Evolutionary conservation across 2,888 invertebrate species (phyloP), one percentile per base, ranked within the genome.

Genomic region (Taphrorychus bicolor): DNA sequence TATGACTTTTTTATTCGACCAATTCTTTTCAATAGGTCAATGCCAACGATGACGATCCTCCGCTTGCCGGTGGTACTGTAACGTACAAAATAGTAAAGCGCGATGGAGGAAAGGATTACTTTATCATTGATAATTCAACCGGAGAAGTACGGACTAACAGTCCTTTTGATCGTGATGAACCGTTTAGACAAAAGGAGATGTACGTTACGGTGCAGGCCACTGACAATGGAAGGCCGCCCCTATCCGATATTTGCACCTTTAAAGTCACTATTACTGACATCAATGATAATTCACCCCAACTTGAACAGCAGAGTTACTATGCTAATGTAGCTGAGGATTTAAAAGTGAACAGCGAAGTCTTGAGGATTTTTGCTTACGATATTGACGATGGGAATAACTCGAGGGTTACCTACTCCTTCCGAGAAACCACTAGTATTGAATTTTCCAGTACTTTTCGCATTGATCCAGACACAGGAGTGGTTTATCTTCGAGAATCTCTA

Each of bases 191-290:
- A 82, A 95, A 90, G 83, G 94, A 90, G 83, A 88, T 86, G 69
- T 94, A 94, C 77, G 87, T 95, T 56, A 95, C 95, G 24, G 93
- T 97, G 5, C 89, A 94, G 80, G 98, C 95, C 0, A 93, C 92
- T 65, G 98, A 98, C 83, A 93, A 96, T 81, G 98, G 97, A 0
- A 88, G 90, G 73, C 95, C 96, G 0, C 90, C 91, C 53, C 84
- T 98, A 59, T 95, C 95, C 75, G 96, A 96, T 76, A 93, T 95
- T 61, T 98, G 98, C 82, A 95, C 95, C 3, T 93, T 98, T 80
- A 93, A 92, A 84, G 93, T 97, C 61, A 89, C 90, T 71, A 92
- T 97, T 72, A 89, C 89, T 77, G 98, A 98, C 83, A 89, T 95
- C 78, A 98, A 98, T 83, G 98, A 98, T 82, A 97, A 97, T 79